A percentile compares a stretch with the other conserved stretches of the same genome.
These are phyloP conservation scores for Scaptomyza montana DNA, from an alignment of 1,140 invertebrate genomes.

Conservation along the genomic window DNA sequence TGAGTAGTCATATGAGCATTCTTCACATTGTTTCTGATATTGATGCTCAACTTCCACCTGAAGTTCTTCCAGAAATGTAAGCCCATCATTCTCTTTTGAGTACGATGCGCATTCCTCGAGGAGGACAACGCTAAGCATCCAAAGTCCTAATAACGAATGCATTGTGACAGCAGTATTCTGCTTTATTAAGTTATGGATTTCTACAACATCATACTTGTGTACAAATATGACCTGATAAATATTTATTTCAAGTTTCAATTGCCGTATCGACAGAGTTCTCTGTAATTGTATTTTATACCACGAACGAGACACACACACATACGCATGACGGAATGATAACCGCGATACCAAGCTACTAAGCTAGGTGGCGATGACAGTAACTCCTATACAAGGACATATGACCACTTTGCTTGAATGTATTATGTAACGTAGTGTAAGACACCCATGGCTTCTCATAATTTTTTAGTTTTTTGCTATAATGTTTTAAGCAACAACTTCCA, in stretches of 20 bases:
- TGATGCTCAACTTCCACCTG: not conserved
- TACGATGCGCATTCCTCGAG: not conserved
- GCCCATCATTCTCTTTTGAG: not conserved
- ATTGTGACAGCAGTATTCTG: not conserved
- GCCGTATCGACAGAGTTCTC: not conserved
- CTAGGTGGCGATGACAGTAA: not conserved
- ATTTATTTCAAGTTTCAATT: too few species aligned
- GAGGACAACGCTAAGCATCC: not conserved
- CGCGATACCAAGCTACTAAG: constrained; percentile 9
- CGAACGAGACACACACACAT: not conserved
- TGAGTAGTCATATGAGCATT: constrained; percentile 38
- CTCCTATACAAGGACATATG: too few species aligned
- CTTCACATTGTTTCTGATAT: not conserved
- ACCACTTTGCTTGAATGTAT: too few species aligned
- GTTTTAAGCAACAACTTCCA: too few species aligned
- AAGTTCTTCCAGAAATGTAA: not conserved
- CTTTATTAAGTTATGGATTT: not conserved
- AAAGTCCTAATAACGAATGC: not conserved
- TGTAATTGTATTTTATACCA: not conserved
- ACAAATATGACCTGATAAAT: too few species aligned
- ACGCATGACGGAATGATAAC: not conserved
- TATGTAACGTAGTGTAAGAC: too few species aligned
- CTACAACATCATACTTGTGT: too few species aligned
- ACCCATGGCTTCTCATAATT: too few species aligned
- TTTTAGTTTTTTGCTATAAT: too few species aligned